Conservation (phyloP, 2,888 invertebrate genomes). For the Agrenia bidenticulata region DNA sequence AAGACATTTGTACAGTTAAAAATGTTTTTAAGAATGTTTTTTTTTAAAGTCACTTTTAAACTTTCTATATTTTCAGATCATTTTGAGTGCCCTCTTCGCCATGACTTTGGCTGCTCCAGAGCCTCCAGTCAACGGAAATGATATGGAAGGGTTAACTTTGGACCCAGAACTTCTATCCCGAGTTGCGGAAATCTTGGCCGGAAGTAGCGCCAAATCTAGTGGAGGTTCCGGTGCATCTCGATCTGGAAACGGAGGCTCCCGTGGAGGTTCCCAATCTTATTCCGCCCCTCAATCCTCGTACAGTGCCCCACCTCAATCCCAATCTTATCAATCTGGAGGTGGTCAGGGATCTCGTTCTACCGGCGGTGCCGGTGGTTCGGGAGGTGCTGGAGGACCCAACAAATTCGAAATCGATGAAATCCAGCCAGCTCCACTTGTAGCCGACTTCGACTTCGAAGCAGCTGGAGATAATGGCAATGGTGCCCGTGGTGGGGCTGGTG, state of each 20-base stretch:
- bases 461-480: not conserved
- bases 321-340: not conserved
- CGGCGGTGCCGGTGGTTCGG: not conserved
- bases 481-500: conserved; percentile 14
- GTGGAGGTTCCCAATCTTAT: not conserved
- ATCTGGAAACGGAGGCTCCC: not conserved
- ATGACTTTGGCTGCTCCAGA: not conserved
- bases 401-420: conserved; percentile 4
- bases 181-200: not conserved
- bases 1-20: no score
- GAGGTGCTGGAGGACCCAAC: not conserved
- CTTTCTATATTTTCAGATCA: not conserved
- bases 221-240: not conserved
- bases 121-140: not conserved
- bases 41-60: not conserved
- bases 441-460: not conserved
- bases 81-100: not conserved
- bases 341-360: not conserved
- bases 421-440: conserved; percentile 6
- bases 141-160: not conserved
- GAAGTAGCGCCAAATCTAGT: not conserved
- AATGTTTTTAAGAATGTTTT: not conserved
- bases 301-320: conserved; percentile 1
- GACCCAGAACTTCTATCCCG: not conserved
- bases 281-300: not conserved